phyloP scores from a whole-genome alignment of 2,797 vertebrate genomes.

The Percopsis omiscomaycus region DNA sequence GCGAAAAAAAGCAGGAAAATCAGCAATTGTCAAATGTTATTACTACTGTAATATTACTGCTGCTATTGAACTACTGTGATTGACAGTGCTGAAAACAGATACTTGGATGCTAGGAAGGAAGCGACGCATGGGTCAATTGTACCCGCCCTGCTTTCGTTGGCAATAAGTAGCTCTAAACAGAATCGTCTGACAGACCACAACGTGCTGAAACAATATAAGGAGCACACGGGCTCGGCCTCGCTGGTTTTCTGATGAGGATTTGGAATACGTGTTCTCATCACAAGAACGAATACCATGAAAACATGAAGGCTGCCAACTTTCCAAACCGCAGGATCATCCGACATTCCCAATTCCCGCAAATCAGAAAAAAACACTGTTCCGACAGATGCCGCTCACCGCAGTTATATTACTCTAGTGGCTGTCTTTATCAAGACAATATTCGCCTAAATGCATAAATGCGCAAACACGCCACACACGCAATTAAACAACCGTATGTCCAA shows the following conservation, averaged over 20 bases:
- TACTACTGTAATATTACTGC: conserved; percentile 24
- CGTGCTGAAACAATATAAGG: conserved; percentile 1
- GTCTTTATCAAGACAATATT: conserved; percentile 35
- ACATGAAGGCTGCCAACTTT: conserved; percentile 51
- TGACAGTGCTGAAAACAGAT: conserved; percentile 34
- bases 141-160: conserved; percentile 7
- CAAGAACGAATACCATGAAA: conserved; percentile 37
- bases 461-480: conserved; percentile 3
- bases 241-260: conserved; percentile 34
- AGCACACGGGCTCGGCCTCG: conserved; percentile 1
- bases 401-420: conserved; percentile 20
- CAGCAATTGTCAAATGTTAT: conserved; percentile 48
- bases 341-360: conserved; percentile 34
- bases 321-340: conserved; percentile 48
- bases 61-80: conserved; percentile 33
- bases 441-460: conserved; percentile 18
- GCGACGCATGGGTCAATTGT: conserved; percentile 44
- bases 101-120: conserved; percentile 39
- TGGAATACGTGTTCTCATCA: conserved; percentile 40
- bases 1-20: conserved; percentile 12
- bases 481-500: conserved; percentile 11
- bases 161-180: background rate
- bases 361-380: conserved; percentile 26
- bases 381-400: conserved; percentile 45
- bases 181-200: conserved; percentile 40